Conservation (phyloP, 2,888 invertebrate genomes). For the Polia nebulosa region DNA sequence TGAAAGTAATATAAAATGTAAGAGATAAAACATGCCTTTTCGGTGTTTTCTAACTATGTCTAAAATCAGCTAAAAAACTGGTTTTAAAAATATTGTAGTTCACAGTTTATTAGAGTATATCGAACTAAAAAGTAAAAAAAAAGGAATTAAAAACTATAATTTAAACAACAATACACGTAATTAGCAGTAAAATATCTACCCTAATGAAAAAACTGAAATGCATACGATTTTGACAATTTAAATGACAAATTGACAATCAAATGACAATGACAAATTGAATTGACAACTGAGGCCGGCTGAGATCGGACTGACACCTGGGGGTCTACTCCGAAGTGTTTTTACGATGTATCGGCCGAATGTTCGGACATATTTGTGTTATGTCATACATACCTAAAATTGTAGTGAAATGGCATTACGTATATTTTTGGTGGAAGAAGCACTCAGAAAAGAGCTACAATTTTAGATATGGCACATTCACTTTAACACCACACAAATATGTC, state of each 20-base stretch:
- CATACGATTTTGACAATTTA: not conserved
- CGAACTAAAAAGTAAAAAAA: constrained; percentile 25
- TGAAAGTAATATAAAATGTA: constrained; percentile 71
- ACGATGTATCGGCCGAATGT: too few relatives aligned
- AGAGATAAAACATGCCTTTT: constrained; percentile 80
- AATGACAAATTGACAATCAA: not conserved
- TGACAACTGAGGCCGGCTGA: not conserved
- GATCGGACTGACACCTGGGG: constrained; percentile 12
- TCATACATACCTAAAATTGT: too few relatives aligned
- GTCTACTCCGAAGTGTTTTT: too few relatives aligned
- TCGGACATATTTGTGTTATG: too few relatives aligned
- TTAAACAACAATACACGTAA: not conserved
- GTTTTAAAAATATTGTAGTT: not conserved
- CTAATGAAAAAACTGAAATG: not conserved
- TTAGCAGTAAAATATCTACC: not conserved
- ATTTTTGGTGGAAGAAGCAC: too few relatives aligned
- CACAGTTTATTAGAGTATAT: not conserved
- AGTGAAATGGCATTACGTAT: too few relatives aligned
- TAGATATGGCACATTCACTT: too few relatives aligned
- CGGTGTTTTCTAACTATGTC: constrained; percentile 19
- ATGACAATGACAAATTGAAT: not conserved
- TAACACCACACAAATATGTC: too few relatives aligned
- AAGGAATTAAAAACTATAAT: constrained; percentile 18
- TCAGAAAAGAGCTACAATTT: too few relatives aligned
- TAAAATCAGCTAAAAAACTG: constrained; percentile 10